Conservation (phyloP, 1,140 invertebrate genomes). For the Papilio machaon region DNA sequence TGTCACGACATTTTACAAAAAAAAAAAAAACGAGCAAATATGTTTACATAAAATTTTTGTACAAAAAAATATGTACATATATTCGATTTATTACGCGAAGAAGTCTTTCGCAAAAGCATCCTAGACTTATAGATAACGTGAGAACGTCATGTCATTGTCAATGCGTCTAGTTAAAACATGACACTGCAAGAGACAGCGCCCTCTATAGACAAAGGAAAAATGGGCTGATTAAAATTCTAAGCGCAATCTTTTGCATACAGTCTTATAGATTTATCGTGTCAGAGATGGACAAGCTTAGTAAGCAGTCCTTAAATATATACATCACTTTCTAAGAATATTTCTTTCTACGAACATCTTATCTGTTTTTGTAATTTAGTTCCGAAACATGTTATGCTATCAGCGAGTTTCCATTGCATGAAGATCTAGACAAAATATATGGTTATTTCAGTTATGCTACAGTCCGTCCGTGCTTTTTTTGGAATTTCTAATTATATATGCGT, state of each 20-base stretch:
- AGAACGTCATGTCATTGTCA: background rate
- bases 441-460: too few relatives aligned
- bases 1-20: constrained; percentile 1
- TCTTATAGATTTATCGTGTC: background rate
- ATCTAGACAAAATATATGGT: too few relatives aligned
- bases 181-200: constrained; percentile 4
- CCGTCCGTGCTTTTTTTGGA: too few relatives aligned
- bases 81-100: too few relatives aligned
- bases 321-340: background rate
- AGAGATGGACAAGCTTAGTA: constrained; percentile 11
- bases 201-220: constrained; percentile 42
- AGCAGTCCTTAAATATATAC: background rate
- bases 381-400: too few relatives aligned
- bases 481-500: too few relatives aligned
- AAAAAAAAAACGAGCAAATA: background rate
- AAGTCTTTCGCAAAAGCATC: too few relatives aligned
- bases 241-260: constrained; percentile 39
- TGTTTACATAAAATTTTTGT: too few relatives aligned
- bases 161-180: background rate
- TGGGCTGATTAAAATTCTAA: constrained; percentile 53
- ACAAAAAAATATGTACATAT: too few relatives aligned
- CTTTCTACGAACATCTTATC: background rate
- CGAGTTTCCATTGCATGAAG: too few relatives aligned
- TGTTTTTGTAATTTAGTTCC: background rate
- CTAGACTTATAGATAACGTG: constrained; percentile 5